Evolutionary conservation across 2,113 vertebrate genomes (phyloP).

Genomic region (Chamaetylas fuelleborni): DNA sequence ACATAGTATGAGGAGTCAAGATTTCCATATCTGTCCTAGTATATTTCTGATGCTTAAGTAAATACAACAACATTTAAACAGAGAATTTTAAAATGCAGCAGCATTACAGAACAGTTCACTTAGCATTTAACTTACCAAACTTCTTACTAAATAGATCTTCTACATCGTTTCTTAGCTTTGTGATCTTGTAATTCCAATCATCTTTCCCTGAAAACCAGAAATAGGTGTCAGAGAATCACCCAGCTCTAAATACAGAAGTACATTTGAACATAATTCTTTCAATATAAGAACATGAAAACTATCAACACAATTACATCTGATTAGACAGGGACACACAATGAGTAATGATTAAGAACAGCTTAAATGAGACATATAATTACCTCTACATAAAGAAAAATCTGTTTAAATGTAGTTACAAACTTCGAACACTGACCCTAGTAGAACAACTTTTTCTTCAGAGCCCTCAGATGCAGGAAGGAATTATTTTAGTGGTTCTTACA

Average conservation of each 20-base stretch:
- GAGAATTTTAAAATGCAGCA: not conserved
- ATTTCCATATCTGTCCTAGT: not conserved
- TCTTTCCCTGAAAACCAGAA: slow-evolving; percentile 73
- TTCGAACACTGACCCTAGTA: not conserved
- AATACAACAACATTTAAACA: not conserved
- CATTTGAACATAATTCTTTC: not conserved
- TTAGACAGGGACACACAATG: not conserved
- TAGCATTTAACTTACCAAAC: slow-evolving; percentile 71
- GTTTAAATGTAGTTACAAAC: not conserved
- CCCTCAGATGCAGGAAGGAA: not conserved
- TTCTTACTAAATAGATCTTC: slow-evolving; percentile 81
- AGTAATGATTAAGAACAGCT: not conserved
- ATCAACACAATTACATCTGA: not conserved
- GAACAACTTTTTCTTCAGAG: not conserved
- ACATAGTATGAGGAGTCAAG: not conserved
- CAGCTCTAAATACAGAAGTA: not conserved
- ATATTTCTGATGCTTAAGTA: not conserved
- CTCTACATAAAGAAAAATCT: not conserved
- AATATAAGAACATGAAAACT: not conserved
- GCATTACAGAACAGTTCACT: not conserved
- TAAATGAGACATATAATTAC: not conserved
- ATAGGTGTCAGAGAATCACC: not conserved
- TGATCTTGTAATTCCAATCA: slow-evolving; percentile 81
- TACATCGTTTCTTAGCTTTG: slow-evolving; percentile 79
- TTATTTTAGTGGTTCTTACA: not conserved